Conservation (phyloP, 92 coral and sea anemone species). For the Phenganax subtilis region DNA sequence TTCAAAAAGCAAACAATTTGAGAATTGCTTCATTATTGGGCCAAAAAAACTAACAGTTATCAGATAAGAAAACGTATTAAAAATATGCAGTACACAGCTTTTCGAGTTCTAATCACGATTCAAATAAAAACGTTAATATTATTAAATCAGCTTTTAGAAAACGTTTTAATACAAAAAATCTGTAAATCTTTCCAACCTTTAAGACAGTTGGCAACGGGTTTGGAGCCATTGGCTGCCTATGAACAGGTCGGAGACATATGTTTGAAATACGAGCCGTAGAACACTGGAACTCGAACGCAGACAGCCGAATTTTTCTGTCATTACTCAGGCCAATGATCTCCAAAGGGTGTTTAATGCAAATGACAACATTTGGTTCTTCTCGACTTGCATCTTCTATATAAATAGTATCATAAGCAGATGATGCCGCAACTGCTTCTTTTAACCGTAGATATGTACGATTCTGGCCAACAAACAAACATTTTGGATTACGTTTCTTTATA, state of each 20-base stretch:
- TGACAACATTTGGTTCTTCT: conserved; percentile 80
- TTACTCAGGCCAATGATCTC: conserved; percentile 79
- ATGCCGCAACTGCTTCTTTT: conserved; percentile 72
- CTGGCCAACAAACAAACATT: conserved; percentile 69
- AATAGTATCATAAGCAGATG: conserved; percentile 87
- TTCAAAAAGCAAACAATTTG: no score
- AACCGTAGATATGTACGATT: conserved; percentile 60
- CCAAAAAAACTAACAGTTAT: no score
- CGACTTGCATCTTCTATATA: conserved; percentile 65
- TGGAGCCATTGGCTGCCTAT: conserved; percentile 49
- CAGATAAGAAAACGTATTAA: no score
- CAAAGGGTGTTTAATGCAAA: conserved; percentile 72
- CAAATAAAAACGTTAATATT: no score
- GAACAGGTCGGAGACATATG: conserved; percentile 72
- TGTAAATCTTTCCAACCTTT: conserved; percentile 56
- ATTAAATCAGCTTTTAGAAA: no score
- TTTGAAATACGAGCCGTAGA: conserved; percentile 73
- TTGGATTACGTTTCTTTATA: conserved; percentile 58
- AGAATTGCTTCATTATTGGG: no score
- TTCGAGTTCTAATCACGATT: no score
- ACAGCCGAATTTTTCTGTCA: conserved; percentile 69
- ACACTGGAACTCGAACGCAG: conserved; percentile 82
- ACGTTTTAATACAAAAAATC: no score
- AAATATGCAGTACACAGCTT: no score
- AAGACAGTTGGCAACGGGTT: conserved; percentile 73